A percentile compares a stretch with the other conserved stretches of the same genome.
Conservation (phyloP, 1,140 invertebrate genomes). For the Nylanderia fulva region DNA sequence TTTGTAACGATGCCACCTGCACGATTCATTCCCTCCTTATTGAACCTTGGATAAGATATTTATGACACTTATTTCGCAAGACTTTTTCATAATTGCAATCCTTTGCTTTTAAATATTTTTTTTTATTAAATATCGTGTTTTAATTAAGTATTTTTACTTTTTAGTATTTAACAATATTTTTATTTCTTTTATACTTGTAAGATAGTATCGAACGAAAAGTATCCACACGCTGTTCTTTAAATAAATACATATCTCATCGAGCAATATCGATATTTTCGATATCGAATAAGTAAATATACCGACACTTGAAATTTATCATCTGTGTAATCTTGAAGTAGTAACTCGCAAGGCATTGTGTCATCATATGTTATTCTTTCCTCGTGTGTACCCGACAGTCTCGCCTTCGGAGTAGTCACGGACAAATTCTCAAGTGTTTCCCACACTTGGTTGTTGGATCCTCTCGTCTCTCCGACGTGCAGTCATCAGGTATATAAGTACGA, state of each 20-base stretch:
- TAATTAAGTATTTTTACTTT: no score
- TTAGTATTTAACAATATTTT: no score
- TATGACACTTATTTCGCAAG: not conserved
- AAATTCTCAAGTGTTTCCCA: slow-evolving; percentile 79
- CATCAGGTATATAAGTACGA: slow-evolving; percentile 54
- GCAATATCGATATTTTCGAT: slow-evolving; percentile 5
- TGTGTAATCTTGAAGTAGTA: slow-evolving; percentile 17
- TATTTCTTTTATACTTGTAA: not conserved
- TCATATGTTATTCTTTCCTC: slow-evolving; percentile 13
- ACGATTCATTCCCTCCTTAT: not conserved
- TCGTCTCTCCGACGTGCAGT: slow-evolving; percentile 59
- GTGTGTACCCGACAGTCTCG: not conserved
- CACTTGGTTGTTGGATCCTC: slow-evolving; percentile 75
- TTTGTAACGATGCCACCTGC: slow-evolving; percentile 15
- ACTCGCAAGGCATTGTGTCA: not conserved
- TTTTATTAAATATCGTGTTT: no score
- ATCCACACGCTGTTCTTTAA: not conserved
- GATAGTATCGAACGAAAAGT: not conserved
- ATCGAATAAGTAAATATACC: slow-evolving; percentile 21
- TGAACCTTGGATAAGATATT: not conserved
- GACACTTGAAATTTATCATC: slow-evolving; percentile 6
- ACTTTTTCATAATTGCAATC: not conserved
- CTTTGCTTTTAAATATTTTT: not conserved
- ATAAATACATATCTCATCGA: not conserved
- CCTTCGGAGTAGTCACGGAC: slow-evolving; percentile 23